Conservation (phyloP, 1,140 invertebrate genomes). For the Marisa cornuarietis region DNA sequence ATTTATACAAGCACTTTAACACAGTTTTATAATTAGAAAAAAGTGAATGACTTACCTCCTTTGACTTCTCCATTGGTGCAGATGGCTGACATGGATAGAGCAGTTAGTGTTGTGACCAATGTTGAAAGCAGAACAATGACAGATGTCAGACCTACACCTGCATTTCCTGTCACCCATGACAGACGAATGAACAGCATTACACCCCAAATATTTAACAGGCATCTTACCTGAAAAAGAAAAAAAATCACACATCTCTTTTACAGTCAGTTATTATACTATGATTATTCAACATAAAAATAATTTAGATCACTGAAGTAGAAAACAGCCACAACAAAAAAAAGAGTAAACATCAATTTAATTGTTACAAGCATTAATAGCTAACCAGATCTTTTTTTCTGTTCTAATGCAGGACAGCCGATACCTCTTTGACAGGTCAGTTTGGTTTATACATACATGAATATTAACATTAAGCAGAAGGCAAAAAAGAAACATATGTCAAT, state of each 20-base stretch:
- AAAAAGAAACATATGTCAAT: too few relatives aligned
- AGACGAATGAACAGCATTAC: conserved; percentile 74
- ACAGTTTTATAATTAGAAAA: not conserved
- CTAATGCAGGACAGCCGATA: too few relatives aligned
- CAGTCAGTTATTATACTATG: not conserved
- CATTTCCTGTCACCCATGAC: conserved; percentile 74
- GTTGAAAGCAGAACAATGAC: conserved; percentile 87
- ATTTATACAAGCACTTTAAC: too few relatives aligned
- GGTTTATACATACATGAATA: too few relatives aligned
- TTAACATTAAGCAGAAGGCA: too few relatives aligned
- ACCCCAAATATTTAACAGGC: conserved; percentile 78
- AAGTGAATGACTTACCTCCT: conserved; percentile 77
- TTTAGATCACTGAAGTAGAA: not conserved
- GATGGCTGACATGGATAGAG: conserved; percentile 95
- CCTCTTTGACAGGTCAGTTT: too few relatives aligned
- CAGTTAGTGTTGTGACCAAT: conserved; percentile 91
- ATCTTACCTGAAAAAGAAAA: conserved; percentile 67
- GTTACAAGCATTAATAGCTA: not conserved
- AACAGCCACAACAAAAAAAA: not conserved
- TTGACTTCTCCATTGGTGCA: conserved; percentile 99
- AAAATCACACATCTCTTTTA: not conserved
- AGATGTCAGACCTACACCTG: conserved; percentile 73
- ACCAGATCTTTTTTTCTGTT: too few relatives aligned
- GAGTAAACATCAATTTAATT: not conserved
- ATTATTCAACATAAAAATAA: not conserved